Conservation (phyloP, 2,113 vertebrate species). For the Ciconia maguari region DNA sequence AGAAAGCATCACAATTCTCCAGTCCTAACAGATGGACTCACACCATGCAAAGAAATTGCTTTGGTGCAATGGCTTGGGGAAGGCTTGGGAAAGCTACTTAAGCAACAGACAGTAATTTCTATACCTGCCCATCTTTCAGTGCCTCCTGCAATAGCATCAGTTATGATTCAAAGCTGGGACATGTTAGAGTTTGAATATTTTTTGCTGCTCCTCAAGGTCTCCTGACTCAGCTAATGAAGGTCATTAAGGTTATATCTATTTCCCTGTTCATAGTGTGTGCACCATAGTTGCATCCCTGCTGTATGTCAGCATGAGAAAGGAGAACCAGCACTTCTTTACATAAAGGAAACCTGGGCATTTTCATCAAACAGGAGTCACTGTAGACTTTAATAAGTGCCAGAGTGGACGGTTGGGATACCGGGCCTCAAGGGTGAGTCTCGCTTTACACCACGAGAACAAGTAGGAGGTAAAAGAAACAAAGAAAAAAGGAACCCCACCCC, state of each 20-base stretch:
- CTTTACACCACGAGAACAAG: not conserved
- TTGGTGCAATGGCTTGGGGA: not conserved
- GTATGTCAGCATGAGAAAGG: not conserved
- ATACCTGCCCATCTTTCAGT: not conserved
- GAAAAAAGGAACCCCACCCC: not conserved
- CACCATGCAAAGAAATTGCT: not conserved
- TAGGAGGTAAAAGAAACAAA: not conserved
- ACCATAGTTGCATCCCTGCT: not conserved
- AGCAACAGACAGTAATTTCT: not conserved
- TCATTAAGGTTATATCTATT: not conserved
- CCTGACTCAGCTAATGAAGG: not conserved
- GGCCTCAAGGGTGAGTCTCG: not conserved
- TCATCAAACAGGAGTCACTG: not conserved
- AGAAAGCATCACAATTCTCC: not conserved
- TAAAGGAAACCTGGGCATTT: not conserved
- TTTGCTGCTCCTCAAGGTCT: not conserved
- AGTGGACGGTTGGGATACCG: not conserved
- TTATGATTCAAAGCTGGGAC: not conserved
- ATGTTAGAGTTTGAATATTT: not conserved
- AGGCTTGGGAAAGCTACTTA: not conserved
- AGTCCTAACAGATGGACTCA: not conserved
- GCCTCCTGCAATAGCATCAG: not conserved
- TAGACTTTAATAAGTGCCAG: not conserved
- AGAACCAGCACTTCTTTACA: not conserved
- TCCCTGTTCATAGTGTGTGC: not conserved